A percentile compares a stretch with the other conserved stretches of the same genome.
These are phyloP conservation scores for Micromussa lordhowensis DNA, from an alignment of 92 coral and sea anemone genomes.

Conservation along the genomic window DNA sequence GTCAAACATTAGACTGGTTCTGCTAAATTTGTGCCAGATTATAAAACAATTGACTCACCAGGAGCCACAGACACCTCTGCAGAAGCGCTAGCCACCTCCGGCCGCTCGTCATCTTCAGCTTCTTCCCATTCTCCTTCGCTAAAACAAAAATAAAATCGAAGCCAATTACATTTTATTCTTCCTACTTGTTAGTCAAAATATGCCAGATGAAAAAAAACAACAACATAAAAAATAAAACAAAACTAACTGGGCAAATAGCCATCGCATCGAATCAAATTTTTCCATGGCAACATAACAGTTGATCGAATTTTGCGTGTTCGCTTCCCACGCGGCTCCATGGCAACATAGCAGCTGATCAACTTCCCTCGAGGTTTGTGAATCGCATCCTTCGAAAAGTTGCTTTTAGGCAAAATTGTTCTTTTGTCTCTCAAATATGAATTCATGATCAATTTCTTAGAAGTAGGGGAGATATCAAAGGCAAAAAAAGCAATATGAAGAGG, in stretches of 20 bases:
- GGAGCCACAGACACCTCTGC: neutral
- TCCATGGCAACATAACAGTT: too few species aligned
- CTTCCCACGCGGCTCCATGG: too few species aligned
- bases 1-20: neutral
- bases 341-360: too few species aligned
- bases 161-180: neutral
- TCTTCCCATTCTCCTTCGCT: conserved; percentile 12
- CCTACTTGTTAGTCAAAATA: neutral
- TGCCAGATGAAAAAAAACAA: neutral
- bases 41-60: neutral
- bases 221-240: too few species aligned
- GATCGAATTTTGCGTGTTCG: too few species aligned
- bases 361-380: too few species aligned
- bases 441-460: too few species aligned
- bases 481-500: too few species aligned
- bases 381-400: too few species aligned
- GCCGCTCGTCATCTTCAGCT: neutral
- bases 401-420: too few species aligned
- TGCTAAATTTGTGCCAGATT: neutral
- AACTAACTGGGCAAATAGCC: neutral
- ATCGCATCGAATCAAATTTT: neutral
- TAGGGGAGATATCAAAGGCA: too few species aligned
- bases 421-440: too few species aligned
- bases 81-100: neutral
- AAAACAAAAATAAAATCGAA: neutral